Evolutionary conservation across 1,140 invertebrate genomes (phyloP).

Genomic region (Lutraria rhynchaena): DNA sequence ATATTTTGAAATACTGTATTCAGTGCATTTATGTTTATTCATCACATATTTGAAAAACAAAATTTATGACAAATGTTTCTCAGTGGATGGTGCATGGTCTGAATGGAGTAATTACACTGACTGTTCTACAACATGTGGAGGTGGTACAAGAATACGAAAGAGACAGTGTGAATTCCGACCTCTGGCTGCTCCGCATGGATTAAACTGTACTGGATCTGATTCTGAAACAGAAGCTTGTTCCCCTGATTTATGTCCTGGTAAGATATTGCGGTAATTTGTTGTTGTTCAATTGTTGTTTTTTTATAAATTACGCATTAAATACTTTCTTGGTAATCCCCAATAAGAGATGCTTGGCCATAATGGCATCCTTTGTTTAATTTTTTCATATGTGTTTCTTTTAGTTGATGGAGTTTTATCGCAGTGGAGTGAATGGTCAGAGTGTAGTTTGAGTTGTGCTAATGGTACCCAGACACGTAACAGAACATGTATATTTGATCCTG

Average conservation of each 20-base stretch:
- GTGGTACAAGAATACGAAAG: slow-evolving; percentile 89
- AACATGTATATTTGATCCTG: slow-evolving; percentile 9
- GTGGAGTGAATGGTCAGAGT: slow-evolving; percentile 18
- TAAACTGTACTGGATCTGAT: slow-evolving; percentile 9
- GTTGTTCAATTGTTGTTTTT: not conserved
- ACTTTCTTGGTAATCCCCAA: too few species aligned
- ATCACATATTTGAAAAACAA: too few species aligned
- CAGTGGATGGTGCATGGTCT: slow-evolving; percentile 73
- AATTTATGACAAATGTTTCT: slow-evolving; percentile 10
- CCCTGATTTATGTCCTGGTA: slow-evolving; percentile 29
- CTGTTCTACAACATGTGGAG: slow-evolving; percentile 94
- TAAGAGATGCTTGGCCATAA: too few species aligned
- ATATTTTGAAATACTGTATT: too few species aligned
- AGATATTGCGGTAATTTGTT: not conserved
- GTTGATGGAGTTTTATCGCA: slow-evolving; percentile 25
- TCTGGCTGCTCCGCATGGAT: slow-evolving; percentile 17
- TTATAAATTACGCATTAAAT: not conserved
- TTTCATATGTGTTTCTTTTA: too few species aligned
- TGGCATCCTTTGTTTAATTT: too few species aligned
- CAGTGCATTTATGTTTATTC: too few species aligned
- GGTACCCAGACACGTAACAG: slow-evolving; percentile 28
- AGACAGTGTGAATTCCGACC: slow-evolving; percentile 63
- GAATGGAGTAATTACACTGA: slow-evolving; percentile 90
- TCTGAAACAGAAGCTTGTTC: not conserved
- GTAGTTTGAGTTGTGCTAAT: slow-evolving; percentile 33